These are phyloP conservation scores for Vulpes vulpes DNA, from an alignment of 2,113 vertebrate species.

Conservation along the genomic window DNA sequence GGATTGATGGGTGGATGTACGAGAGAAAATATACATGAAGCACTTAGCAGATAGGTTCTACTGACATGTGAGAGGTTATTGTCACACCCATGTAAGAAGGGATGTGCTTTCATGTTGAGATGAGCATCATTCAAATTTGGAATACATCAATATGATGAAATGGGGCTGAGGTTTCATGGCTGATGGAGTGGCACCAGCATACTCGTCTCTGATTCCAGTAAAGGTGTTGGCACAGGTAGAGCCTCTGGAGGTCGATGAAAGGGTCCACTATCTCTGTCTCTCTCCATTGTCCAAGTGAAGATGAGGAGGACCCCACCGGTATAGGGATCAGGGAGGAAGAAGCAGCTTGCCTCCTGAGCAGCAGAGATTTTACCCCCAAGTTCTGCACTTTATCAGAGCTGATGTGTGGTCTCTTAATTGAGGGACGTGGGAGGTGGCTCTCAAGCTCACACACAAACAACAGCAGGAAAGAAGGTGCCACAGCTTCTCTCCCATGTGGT, in stretches of 20 bases:
- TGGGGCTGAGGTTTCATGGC: not conserved
- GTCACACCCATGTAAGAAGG: too few species aligned
- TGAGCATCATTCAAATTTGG: not conserved
- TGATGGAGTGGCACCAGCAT: too few species aligned
- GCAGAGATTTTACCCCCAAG: not conserved
- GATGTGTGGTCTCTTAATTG: not conserved
- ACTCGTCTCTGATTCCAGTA: too few species aligned
- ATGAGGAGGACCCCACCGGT: not conserved
- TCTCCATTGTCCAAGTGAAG: not conserved
- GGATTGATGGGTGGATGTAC: too few species aligned
- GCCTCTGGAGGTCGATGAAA: not conserved
- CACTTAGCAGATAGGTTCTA: not conserved
- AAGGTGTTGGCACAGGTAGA: not conserved
- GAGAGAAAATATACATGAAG: not conserved
- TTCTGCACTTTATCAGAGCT: not conserved
- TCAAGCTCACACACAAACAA: not conserved
- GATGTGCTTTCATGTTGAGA: too few species aligned
- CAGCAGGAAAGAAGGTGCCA: not conserved
- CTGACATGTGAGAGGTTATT: not conserved
- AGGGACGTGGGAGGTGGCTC: not conserved
- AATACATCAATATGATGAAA: rapidly evolving
- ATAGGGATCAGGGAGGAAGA: too few species aligned
- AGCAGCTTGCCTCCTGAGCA: not conserved
- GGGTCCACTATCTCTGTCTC: not conserved
- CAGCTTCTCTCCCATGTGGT: rapidly evolving